A percentile compares a stretch with the other conserved stretches of the same genome.
Evolutionary conservation across 2,888 invertebrate species (phyloP).

Genomic region (Nysson spinosus): DNA sequence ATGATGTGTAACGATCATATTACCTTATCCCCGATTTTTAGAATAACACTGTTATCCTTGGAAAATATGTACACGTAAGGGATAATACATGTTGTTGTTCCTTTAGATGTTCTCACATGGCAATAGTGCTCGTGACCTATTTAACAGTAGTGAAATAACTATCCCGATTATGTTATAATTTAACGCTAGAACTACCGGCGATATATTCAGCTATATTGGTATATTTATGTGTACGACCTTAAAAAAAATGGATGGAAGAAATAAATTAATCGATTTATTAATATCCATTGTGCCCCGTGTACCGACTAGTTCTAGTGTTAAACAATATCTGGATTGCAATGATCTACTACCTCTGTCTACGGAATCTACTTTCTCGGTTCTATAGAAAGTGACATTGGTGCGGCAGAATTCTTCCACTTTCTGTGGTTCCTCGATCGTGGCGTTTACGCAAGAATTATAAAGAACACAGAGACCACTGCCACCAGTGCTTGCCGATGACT

Average conservation of each 20-base stretch:
- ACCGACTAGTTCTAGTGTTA: too few species aligned
- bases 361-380: conserved; percentile 38
- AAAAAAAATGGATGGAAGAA: too few species aligned
- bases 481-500: conserved; percentile 59
- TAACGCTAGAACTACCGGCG: too few species aligned
- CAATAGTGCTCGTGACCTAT: conserved; percentile 61
- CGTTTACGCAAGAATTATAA: conserved; percentile 64
- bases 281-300: too few species aligned
- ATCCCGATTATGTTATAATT: too few species aligned
- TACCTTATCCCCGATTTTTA: conserved; percentile 62
- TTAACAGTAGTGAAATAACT: too few species aligned
- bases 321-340: too few species aligned
- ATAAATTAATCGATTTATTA: too few species aligned
- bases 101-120: conserved; percentile 47
- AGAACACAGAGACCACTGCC: conserved; percentile 61
- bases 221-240: too few species aligned
- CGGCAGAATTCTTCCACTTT: conserved; percentile 51
- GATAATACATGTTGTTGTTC: conserved; percentile 49
- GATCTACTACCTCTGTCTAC: conserved; percentile 46
- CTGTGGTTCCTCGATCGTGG: conserved; percentile 55
- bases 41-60: conserved; percentile 53
- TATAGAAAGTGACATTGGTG: conserved; percentile 48
- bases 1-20: background rate
- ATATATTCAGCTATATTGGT: too few species aligned
- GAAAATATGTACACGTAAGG: conserved; percentile 63